Evolutionary conservation across 1,140 invertebrate genomes (phyloP), one percentile per base, ranked within the genome.

Genomic region (Laupala kohalensis): DNA sequence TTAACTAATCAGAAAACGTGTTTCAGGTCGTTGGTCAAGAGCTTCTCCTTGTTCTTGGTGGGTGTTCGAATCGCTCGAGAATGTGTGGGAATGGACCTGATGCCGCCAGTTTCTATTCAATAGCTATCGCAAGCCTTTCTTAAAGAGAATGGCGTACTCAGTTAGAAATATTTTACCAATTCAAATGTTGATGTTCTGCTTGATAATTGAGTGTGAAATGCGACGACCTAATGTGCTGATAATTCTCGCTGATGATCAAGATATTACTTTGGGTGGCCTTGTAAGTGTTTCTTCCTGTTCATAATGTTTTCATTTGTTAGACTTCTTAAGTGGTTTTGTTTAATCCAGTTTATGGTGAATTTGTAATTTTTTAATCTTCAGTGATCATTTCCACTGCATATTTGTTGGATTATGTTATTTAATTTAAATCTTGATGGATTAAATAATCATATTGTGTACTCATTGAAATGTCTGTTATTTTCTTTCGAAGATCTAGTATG

Each of bases 161-260:
- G 6, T 27, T 5, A 0, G 26, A 23, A 6, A 37, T 19, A 6
- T 23, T 23, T 69, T 37, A 26, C 25, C 62, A 0, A n/a, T 5
- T 53, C 6, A 66, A n/a, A 71, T 67, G 2, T 5, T 23, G 13
- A 28, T 37, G 3, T 64, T 25, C 13, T 24, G 4, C 24, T 30
- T 25, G 19, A 25, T 65, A 6, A 6, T 70, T 13, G 26, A 68
- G 63, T 30, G 19, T 25, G n/a, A 71, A 90, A 53, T 95, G 95
- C 80, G 89, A 95, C 75, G 82, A 95, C 53, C 77, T 0, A 53
- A 53, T 53, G 37, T 53, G 19, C 1, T 53, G 19, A 19, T 95
- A 62, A 85, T 96, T 66, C 74, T 96, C 68, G 93, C 90, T 15
- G 93, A 96, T 80, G 93, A 96, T 83, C 92, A 94, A 79, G 94